Conservation (phyloP, 2,113 vertebrate genomes). For the Oryctolagus cuniculus region DNA sequence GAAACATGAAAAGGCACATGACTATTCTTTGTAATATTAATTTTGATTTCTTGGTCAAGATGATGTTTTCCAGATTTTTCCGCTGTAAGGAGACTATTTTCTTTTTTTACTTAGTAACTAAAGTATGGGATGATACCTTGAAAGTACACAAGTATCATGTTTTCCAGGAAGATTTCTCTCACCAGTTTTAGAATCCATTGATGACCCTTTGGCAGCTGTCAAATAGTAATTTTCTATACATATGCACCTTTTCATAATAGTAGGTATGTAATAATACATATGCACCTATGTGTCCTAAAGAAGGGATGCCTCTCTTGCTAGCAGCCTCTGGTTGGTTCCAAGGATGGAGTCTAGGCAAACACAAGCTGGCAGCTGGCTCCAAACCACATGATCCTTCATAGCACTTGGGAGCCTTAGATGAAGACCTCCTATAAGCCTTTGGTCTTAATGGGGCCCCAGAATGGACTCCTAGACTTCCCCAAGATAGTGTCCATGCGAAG, state of each 20-base stretch:
- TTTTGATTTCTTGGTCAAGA: slow-evolving; percentile 34
- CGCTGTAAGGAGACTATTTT: neutral
- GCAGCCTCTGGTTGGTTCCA: neutral
- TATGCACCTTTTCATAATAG: no score
- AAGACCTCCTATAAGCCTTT: neutral
- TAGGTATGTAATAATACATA: neutral
- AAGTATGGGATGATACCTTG: neutral
- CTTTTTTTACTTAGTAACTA: slow-evolving; percentile 20
- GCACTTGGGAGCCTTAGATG: neutral
- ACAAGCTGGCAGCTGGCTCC: neutral
- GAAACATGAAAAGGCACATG: slow-evolving; percentile 27
- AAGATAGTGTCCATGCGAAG: neutral
- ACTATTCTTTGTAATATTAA: neutral
- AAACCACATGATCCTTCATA: neutral
- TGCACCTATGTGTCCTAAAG: neutral
- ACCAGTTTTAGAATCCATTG: slow-evolving; percentile 15
- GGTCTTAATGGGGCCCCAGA: neutral
- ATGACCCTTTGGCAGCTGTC: neutral
- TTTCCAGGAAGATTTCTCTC: slow-evolving; percentile 21
- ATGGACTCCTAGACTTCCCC: neutral
- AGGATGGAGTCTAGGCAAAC: neutral
- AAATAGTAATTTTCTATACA: slow-evolving; percentile 22
- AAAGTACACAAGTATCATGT: neutral
- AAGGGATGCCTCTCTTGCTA: neutral
- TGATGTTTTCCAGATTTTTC: neutral